Evolutionary conservation across 2,113 vertebrate species (phyloP).

Genomic region (Boleophthalmus pectinirostris): DNA sequence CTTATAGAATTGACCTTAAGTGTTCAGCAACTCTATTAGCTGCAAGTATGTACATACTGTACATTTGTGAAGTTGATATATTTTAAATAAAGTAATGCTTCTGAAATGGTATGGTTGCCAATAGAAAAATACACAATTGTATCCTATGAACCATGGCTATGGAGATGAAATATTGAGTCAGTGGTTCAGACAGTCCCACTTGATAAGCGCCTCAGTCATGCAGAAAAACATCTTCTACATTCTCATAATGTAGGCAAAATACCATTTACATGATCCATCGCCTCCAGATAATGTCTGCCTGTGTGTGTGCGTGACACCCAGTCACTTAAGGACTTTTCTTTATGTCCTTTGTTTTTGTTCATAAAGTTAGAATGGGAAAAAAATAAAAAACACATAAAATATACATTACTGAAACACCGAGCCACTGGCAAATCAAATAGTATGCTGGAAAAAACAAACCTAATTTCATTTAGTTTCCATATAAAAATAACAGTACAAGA

Average conservation of each 20-base stretch:
- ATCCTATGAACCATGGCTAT: slow-evolving; percentile 55
- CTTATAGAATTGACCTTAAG: no score
- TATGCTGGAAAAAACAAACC: slow-evolving; percentile 15
- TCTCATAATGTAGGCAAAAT: slow-evolving; percentile 85
- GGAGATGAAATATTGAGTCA: slow-evolving; percentile 79
- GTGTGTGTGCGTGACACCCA: slow-evolving; percentile 35
- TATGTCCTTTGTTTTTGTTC: slow-evolving; percentile 36
- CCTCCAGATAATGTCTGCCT: slow-evolving; percentile 75
- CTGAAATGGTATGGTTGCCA: neutral
- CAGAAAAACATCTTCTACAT: slow-evolving; percentile 87
- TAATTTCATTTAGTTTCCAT: neutral
- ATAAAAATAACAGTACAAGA: neutral
- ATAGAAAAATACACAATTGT: neutral
- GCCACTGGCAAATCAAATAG: slow-evolving; percentile 9
- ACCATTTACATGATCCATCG: slow-evolving; percentile 92
- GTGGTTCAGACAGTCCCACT: slow-evolving; percentile 73
- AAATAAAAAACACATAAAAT: slow-evolving; percentile 18
- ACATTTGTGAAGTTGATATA: no score
- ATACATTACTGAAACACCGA: slow-evolving; percentile 32
- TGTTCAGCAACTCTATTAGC: no score
- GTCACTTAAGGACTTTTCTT: slow-evolving; percentile 36
- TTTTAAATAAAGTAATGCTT: neutral
- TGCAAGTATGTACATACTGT: no score
- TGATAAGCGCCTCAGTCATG: slow-evolving; percentile 87
- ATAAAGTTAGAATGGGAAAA: slow-evolving; percentile 20